A percentile compares a stretch with the other conserved stretches of the same genome.
These are phyloP conservation scores for Drosophila borealis DNA, from an alignment of 2,888 invertebrate genomes.

Conservation along the genomic window DNA sequence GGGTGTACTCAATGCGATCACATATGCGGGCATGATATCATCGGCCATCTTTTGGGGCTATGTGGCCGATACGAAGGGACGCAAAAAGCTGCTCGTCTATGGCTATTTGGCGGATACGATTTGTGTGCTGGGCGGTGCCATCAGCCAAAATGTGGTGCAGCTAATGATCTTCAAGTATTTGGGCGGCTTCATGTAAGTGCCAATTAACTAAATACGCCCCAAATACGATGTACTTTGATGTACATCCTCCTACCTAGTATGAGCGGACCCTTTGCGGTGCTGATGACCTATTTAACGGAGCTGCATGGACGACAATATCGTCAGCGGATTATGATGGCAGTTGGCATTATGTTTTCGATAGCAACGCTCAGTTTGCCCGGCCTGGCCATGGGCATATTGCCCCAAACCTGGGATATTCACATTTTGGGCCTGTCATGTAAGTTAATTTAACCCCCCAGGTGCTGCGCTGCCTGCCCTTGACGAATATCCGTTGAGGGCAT, in stretches of 20 bases:
- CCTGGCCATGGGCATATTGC: slow-evolving; percentile 90
- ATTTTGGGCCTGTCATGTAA: slow-evolving; percentile 83
- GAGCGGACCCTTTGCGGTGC: slow-evolving; percentile 90
- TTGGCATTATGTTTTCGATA: slow-evolving; percentile 89
- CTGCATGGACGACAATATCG: slow-evolving; percentile 89
- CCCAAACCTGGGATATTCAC: slow-evolving; percentile 86
- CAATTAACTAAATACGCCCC: slow-evolving; percentile 8
- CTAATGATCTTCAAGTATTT: slow-evolving; percentile 89
- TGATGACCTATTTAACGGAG: slow-evolving; percentile 90
- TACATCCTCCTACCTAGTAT: slow-evolving; percentile 85
- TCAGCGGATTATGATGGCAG: slow-evolving; percentile 88
- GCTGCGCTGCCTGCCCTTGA: slow-evolving; percentile 19
- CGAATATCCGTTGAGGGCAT: background rate
- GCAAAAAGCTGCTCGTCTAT: slow-evolving; percentile 88
- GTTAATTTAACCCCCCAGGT: slow-evolving; percentile 12
- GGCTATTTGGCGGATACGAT: slow-evolving; percentile 88
- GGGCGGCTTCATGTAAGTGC: slow-evolving; percentile 90
- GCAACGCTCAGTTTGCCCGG: slow-evolving; percentile 88
- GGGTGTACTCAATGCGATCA: slow-evolving; percentile 89
- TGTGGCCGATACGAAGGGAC: slow-evolving; percentile 90
- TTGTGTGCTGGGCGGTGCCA: slow-evolving; percentile 87
- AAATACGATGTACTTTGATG: slow-evolving; percentile 28
- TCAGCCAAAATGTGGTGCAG: slow-evolving; percentile 88
- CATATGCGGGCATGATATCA: slow-evolving; percentile 88
- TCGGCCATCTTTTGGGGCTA: slow-evolving; percentile 91